These are phyloP conservation scores for Donacobius atricapilla DNA, from an alignment of 2,113 vertebrate genomes.

Conservation along the genomic window DNA sequence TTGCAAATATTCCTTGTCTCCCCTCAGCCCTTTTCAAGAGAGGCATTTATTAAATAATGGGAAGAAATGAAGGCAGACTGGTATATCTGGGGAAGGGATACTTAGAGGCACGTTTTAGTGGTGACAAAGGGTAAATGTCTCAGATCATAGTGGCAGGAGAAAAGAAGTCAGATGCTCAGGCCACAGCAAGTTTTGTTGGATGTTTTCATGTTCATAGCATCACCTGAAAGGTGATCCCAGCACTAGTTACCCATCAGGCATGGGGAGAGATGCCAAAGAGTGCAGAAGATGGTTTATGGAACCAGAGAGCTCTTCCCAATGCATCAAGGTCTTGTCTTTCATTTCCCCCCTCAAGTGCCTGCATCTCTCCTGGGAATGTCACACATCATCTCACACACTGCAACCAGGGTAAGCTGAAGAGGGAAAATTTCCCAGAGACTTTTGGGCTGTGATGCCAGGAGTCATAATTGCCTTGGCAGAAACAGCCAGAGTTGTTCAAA, in stretches of 20 bases:
- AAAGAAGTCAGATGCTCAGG: neutral
- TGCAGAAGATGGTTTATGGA: neutral
- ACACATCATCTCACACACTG: neutral
- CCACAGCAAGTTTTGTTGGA: neutral
- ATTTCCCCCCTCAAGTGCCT: neutral
- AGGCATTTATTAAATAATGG: neutral
- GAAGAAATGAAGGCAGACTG: neutral
- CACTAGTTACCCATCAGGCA: neutral
- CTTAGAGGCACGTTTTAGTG: neutral
- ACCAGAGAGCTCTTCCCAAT: neutral
- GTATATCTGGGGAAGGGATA: neutral
- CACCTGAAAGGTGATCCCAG: neutral
- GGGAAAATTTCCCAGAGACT: constrained; percentile 8
- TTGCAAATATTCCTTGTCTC: neutral
- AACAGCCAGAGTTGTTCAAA: neutral
- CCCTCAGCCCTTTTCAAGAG: neutral
- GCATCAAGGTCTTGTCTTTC: neutral
- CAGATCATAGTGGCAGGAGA: neutral
- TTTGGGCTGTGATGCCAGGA: neutral
- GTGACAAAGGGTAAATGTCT: rapidly evolving
- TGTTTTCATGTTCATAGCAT: neutral
- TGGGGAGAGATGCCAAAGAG: neutral
- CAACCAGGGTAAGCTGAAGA: neutral
- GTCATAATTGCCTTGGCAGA: constrained; percentile 24
- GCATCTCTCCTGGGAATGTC: neutral